phyloP scores from a whole-genome alignment of 2,888 invertebrate genomes.

The Morpho helenor region DNA sequence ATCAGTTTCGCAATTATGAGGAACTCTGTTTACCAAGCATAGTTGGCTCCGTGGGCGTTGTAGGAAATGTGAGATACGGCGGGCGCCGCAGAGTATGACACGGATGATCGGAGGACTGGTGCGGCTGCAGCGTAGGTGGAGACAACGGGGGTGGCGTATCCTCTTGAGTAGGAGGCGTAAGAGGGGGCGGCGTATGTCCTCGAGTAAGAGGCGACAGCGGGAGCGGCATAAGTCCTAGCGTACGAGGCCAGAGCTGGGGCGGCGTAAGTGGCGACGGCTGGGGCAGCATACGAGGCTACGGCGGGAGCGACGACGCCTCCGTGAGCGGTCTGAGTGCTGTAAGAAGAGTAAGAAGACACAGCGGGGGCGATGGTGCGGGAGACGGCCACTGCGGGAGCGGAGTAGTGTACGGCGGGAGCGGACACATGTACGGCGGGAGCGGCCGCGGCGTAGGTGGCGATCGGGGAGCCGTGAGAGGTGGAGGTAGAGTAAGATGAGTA shows the following conservation, averaged over 20 bases:
- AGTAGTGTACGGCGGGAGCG: slow-evolving; percentile 29
- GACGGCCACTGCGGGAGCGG: slow-evolving; percentile 42
- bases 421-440: slow-evolving; percentile 22
- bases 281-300: slow-evolving; percentile 35
- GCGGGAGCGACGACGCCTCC: slow-evolving; percentile 42
- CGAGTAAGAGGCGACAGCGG: slow-evolving; percentile 30
- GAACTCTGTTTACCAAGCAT: slow-evolving; percentile 79
- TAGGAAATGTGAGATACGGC: slow-evolving; percentile 82
- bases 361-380: slow-evolving; percentile 27
- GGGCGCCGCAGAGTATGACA: slow-evolving; percentile 79
- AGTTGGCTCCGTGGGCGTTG: slow-evolving; percentile 81
- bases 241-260: slow-evolving; percentile 45
- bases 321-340: slow-evolving; percentile 37
- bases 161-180: slow-evolving; percentile 27
- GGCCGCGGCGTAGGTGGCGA: slow-evolving; percentile 38
- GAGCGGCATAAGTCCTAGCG: slow-evolving; percentile 37
- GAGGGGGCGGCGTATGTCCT: slow-evolving; percentile 37
- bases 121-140: slow-evolving; percentile 39
- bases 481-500: slow-evolving; percentile 32
- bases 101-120: slow-evolving; percentile 59
- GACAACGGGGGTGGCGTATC: slow-evolving; percentile 41
- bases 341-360: slow-evolving; percentile 35
- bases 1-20: slow-evolving; percentile 7
- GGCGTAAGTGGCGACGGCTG: slow-evolving; percentile 45
- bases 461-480: slow-evolving; percentile 38